phyloP scores from a whole-genome alignment of 2,113 vertebrate genomes.

The Rutilus rutilus region DNA sequence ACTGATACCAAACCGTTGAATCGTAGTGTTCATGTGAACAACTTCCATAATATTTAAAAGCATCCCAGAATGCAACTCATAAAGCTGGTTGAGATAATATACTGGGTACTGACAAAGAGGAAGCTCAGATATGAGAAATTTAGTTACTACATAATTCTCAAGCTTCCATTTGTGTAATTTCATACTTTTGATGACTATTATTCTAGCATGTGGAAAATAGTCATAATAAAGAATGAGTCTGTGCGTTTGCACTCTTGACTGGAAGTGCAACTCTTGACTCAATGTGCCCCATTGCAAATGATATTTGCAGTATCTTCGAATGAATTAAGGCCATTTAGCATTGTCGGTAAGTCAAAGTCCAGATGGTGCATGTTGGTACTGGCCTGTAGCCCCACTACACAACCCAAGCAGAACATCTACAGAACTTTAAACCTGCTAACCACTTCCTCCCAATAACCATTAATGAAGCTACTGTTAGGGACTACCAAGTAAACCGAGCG shows the following conservation, averaged over 20 bases:
- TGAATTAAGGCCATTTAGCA: constrained; percentile 23
- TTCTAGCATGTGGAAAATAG: background rate
- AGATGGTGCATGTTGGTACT: constrained; percentile 30
- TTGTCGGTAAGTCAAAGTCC: constrained; percentile 17
- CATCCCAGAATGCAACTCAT: background rate
- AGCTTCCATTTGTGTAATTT: background rate
- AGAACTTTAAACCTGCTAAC: constrained; percentile 40
- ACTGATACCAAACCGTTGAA: background rate
- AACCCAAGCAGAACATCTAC: constrained; percentile 28
- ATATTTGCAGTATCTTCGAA: constrained; percentile 13
- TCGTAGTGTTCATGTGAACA: background rate
- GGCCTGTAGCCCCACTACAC: constrained; percentile 23
- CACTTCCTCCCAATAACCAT: constrained; percentile 59
- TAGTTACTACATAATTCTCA: background rate
- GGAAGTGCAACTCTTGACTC: background rate
- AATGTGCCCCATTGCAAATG: background rate
- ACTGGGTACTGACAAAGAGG: background rate
- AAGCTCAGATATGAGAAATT: background rate
- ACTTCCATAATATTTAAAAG: background rate
- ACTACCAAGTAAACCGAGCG: constrained; percentile 52
- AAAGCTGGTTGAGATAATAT: background rate
- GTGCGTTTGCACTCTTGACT: background rate
- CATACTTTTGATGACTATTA: background rate
- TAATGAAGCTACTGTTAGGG: constrained; percentile 51
- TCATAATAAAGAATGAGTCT: background rate